Conservation (phyloP, 2,888 invertebrate genomes). For the Stomorhina lunata region DNA sequence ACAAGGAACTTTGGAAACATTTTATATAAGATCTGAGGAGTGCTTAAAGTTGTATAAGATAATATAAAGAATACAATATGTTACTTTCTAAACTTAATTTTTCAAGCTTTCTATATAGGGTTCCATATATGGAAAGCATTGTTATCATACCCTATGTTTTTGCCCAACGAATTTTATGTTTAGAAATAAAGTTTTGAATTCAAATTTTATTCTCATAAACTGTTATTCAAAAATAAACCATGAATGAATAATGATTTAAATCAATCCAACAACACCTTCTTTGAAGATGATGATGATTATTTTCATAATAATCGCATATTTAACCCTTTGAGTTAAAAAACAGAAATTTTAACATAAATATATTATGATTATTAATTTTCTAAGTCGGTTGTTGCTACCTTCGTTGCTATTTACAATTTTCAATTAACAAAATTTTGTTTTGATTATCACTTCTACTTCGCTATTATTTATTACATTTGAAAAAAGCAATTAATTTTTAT, state of each 20-base stretch:
- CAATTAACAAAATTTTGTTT: constrained; percentile 68
- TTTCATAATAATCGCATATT: constrained; percentile 14
- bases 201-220: not conserved
- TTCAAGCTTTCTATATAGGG: no score
- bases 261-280: constrained; percentile 46
- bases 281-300: not conserved
- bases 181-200: not conserved
- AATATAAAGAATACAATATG: no score
- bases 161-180: not conserved
- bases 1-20: no score
- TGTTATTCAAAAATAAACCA: not conserved
- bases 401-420: constrained; percentile 14
- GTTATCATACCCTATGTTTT: no score
- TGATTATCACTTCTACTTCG: constrained; percentile 72
- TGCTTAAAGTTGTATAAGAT: no score
- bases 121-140: no score
- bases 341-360: constrained; percentile 1
- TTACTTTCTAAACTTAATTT: no score
- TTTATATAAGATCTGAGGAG: no score
- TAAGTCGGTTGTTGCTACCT: not conserved
- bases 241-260: constrained; percentile 28
- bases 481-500: constrained; percentile 76
- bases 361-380: constrained; percentile 8
- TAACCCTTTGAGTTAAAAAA: constrained; percentile 25
- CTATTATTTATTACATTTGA: constrained; percentile 74